phyloP scores from a whole-genome alignment of 1,140 invertebrate genomes.

The Semibalanus balanoides region DNA sequence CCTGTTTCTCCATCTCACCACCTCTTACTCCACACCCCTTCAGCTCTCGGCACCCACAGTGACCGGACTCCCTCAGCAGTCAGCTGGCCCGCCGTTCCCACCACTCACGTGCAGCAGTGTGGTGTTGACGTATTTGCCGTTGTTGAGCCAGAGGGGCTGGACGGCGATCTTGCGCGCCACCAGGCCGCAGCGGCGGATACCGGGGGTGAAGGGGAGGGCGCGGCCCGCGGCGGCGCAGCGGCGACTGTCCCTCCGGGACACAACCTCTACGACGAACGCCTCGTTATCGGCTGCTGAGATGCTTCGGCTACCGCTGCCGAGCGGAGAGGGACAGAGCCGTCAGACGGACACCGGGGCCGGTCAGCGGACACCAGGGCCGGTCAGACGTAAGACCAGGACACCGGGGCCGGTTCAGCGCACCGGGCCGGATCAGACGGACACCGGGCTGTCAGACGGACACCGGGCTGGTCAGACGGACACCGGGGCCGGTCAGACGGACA shows the following conservation, averaged over 20 bases:
- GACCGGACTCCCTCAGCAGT: no score
- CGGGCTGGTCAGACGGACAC: no score
- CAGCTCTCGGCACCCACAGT: not conserved
- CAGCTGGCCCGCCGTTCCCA: no score
- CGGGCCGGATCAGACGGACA: no score
- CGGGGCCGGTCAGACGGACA: no score
- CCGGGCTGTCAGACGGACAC: no score
- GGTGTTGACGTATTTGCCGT: slow-evolving; percentile 57
- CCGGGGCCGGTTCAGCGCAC: no score
- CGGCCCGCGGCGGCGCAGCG: slow-evolving; percentile 38
- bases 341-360: not conserved
- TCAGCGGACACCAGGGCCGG: not conserved
- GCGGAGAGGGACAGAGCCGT: not conserved
- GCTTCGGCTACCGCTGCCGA: slow-evolving; percentile 46
- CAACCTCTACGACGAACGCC: slow-evolving; percentile 62
- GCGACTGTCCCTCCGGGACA: slow-evolving; percentile 40
- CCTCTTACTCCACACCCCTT: not conserved
- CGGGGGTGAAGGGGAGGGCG: slow-evolving; percentile 32
- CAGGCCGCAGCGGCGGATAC: slow-evolving; percentile 57
- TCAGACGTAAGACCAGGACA: no score
- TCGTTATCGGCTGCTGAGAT: slow-evolving; percentile 62
- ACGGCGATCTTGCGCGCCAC: slow-evolving; percentile 87
- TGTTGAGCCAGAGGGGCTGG: slow-evolving; percentile 80
- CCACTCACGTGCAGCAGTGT: slow-evolving; percentile 70
- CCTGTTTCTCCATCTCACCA: no score